Conservation (phyloP, 2,888 invertebrate species). For the Barypeithes pellucidus region DNA sequence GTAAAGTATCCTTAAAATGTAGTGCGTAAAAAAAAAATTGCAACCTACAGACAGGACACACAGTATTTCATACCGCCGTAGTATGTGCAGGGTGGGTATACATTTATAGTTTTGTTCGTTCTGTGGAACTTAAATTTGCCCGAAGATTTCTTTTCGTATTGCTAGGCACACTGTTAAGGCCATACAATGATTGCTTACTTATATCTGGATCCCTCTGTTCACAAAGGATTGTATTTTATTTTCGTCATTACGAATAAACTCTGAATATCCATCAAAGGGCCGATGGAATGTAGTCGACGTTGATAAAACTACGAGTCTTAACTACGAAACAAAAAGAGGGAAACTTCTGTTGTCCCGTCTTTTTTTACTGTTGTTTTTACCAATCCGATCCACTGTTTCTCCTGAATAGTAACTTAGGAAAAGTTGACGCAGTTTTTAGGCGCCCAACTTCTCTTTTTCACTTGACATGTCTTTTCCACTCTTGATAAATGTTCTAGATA, state of each 20-base stretch:
- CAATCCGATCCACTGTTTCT: conserved; percentile 36
- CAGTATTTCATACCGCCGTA: too few species aligned
- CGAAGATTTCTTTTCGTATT: too few species aligned
- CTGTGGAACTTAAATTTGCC: too few species aligned
- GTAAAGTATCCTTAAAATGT: too few species aligned
- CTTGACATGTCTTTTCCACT: conserved; percentile 48
- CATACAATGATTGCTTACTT: neutral
- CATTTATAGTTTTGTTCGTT: too few species aligned
- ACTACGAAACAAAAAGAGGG: conserved; percentile 4
- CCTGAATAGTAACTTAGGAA: conserved; percentile 37
- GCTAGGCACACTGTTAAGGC: too few species aligned
- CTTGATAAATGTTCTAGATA: conserved; percentile 53
- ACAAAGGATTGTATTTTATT: neutral
- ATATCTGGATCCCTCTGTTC: too few species aligned
- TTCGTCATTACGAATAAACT: neutral
- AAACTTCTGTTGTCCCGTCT: conserved; percentile 6
- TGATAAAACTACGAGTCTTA: conserved; percentile 3
- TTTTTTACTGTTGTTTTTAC: conserved; percentile 9
- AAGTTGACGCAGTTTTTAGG: conserved; percentile 54
- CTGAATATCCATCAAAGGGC: neutral
- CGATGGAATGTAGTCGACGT: neutral
- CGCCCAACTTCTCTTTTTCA: conserved; percentile 53
- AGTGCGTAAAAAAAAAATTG: too few species aligned
- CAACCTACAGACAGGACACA: too few species aligned
- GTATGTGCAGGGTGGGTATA: too few species aligned